A percentile compares a stretch with the other conserved stretches of the same genome.
Evolutionary conservation across 2,797 vertebrate species (phyloP).

Genomic region (Pagetopsis macropterus): DNA sequence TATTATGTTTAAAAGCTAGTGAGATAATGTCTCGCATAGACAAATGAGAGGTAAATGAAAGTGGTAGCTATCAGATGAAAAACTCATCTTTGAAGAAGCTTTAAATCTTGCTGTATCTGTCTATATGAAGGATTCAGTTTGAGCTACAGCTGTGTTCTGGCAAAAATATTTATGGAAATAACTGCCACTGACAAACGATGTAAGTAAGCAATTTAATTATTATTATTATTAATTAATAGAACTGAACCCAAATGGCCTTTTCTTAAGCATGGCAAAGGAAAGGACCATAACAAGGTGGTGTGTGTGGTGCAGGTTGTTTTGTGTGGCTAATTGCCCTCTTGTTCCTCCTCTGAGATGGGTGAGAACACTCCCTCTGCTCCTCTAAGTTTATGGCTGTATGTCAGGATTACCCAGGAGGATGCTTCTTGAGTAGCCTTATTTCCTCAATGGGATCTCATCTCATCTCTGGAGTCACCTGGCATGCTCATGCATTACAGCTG

Average conservation of each 20-base stretch:
- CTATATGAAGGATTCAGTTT: neutral
- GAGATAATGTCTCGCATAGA: constrained; percentile 43
- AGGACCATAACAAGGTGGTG: neutral
- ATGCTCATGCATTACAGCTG: constrained; percentile 42
- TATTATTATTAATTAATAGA: constrained; percentile 1
- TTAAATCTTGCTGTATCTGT: neutral
- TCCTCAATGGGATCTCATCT: constrained; percentile 55
- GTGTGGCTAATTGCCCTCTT: constrained; percentile 58
- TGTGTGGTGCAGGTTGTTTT: neutral
- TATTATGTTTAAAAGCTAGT: constrained; percentile 11
- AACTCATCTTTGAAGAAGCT: neutral
- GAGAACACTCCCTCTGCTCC: constrained; percentile 41
- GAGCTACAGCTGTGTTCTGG: neutral
- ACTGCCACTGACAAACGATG: constrained; percentile 18
- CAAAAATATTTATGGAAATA: constrained; percentile 21
- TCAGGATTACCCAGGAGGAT: constrained; percentile 55
- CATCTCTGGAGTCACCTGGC: constrained; percentile 53
- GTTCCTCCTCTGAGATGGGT: constrained; percentile 44
- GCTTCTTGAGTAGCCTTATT: constrained; percentile 46
- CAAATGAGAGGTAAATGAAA: neutral
- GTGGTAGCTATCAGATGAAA: constrained; percentile 5
- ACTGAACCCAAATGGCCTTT: neutral
- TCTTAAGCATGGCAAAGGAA: neutral
- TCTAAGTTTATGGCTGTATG: constrained; percentile 25
- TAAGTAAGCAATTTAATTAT: too few relatives aligned